Evolutionary conservation across 2,888 invertebrate genomes (phyloP), one percentile per base, ranked within the genome.

Genomic region (Atherix ibis): DNA sequence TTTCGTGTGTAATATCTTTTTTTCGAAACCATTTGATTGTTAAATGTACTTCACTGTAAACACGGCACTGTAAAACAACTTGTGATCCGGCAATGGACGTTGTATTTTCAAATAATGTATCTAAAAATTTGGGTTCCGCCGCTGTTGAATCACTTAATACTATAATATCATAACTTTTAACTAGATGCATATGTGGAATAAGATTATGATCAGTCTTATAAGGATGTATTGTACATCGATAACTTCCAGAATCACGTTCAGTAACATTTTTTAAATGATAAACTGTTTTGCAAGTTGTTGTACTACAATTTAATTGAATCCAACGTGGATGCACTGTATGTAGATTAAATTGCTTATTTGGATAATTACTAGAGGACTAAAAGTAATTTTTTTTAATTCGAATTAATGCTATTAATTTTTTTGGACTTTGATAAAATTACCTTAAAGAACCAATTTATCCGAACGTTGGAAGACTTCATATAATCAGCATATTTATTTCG

Each of bases 371-470:
- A 37, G 58, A 60, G 43, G 56, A 50, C 58, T 60, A 25, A 22
- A 22, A 22, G 10, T 6, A 22, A n/a, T n/a, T n/a, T n/a, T 22
- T 8, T 10, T 8, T 8, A 10, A 22, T 22, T 22, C 10, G 22
- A 8, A 22, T 10, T 8, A 22, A 22, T 8, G 6, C 22, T 6
- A 8, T 22, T 8, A 22, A 22, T 22, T 8, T 22, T 22, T 22
- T 22, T 22, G 22, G 6, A 6, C 10, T 6, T 22, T 22, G n/a
- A n/a, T n/a, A n/a, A n/a, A n/a, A n/a, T 6, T 39, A 58, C 59
- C 48, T 54, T 56, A 19, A 56, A 58, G 43, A 48, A 55, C 58
- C 58, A 58, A 31, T 54, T 22, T n/a, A n/a, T n/a, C n/a, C n/a
- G n/a, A 22, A 22, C 22, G 6, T 22, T 10, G 22, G 10, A 22